Evolutionary conservation across 2,113 vertebrate genomes (phyloP).

Genomic region (Heteronetta atricapilla): DNA sequence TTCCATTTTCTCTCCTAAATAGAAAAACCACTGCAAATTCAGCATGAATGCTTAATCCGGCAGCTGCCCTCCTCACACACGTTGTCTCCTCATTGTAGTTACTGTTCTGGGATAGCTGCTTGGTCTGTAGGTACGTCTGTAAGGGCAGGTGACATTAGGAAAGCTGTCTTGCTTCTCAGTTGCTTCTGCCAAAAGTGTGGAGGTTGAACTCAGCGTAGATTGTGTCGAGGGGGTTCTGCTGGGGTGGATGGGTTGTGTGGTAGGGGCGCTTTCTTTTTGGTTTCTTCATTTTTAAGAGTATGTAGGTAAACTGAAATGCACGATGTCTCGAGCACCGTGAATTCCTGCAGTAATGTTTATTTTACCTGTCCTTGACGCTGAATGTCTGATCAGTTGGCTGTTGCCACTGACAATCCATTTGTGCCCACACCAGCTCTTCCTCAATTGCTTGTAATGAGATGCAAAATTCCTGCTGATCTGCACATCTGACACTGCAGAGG

Average conservation of each 20-base stretch:
- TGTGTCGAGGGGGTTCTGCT: background rate
- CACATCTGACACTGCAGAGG: background rate
- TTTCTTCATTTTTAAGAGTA: background rate
- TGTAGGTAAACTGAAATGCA: too few species aligned
- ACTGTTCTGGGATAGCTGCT: background rate
- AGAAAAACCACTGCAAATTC: background rate
- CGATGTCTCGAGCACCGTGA: constrained; percentile 44
- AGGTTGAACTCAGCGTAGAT: background rate
- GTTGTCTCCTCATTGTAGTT: background rate
- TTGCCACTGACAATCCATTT: background rate
- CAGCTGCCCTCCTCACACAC: background rate
- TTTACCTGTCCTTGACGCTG: background rate
- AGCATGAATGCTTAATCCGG: background rate
- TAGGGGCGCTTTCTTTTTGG: background rate
- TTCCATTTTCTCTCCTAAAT: background rate
- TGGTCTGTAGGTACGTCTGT: background rate
- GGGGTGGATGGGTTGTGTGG: background rate
- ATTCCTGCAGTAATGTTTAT: constrained; percentile 25
- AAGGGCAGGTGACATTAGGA: background rate
- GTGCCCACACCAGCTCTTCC: background rate
- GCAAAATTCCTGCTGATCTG: background rate
- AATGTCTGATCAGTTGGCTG: background rate
- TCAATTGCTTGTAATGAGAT: background rate
- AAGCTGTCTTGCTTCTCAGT: background rate
- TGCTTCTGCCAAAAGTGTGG: background rate